Conservation (phyloP, 2,797 vertebrate species). For the Oreochromis mossambicus region DNA sequence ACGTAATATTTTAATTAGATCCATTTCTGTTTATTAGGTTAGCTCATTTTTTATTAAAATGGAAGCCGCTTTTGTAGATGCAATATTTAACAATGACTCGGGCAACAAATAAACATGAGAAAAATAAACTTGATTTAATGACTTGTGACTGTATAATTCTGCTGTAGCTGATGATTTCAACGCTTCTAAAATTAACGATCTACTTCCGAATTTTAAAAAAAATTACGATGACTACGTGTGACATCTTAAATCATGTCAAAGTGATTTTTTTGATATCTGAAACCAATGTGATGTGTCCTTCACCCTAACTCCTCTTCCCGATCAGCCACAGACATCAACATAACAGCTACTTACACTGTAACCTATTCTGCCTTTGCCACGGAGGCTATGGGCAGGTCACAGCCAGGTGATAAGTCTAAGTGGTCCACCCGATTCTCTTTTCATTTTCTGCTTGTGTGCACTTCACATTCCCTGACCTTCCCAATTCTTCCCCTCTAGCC, state of each 20-base stretch:
- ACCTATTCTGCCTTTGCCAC: constrained; percentile 29
- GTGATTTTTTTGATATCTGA: not conserved
- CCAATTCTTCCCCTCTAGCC: constrained; percentile 33
- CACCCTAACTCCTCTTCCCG: not conserved
- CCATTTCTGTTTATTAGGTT: not conserved
- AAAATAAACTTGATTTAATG: not conserved
- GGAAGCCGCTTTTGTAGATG: not conserved
- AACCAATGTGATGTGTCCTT: not conserved
- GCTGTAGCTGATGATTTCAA: not conserved
- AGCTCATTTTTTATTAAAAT: not conserved
- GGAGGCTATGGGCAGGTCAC: constrained; percentile 33
- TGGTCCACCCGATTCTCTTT: constrained; percentile 38
- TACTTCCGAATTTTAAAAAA: not conserved
- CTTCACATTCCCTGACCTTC: constrained; percentile 66
- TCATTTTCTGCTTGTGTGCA: constrained; percentile 62
- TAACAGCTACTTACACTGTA: constrained; percentile 58
- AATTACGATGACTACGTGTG: not conserved
- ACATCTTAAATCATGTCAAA: constrained; percentile 7
- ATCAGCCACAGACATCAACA: constrained; percentile 20
- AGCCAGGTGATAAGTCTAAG: constrained; percentile 47
- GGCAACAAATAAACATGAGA: not conserved
- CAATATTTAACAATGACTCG: not conserved
- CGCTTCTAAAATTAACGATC: not conserved
- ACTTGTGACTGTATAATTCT: not conserved
- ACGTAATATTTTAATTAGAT: not conserved